Evolutionary conservation across 2,113 vertebrate genomes (phyloP).

Genomic region (Rhinolophus ferrumequinum): DNA sequence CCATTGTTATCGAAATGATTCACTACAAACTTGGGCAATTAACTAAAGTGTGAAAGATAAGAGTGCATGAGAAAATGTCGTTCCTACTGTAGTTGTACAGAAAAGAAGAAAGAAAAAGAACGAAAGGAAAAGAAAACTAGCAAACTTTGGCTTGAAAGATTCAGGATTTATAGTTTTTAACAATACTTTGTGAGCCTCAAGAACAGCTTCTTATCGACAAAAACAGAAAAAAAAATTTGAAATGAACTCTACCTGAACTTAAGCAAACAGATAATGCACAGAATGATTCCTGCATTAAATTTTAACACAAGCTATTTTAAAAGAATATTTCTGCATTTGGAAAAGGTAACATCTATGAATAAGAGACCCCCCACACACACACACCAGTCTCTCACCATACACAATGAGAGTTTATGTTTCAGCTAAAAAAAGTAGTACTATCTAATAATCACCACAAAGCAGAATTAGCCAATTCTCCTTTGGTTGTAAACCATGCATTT

Average conservation of each 20-base stretch:
- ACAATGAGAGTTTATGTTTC: not conserved
- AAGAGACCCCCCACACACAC: not conserved
- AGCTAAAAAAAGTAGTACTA: not conserved
- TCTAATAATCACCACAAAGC: not conserved
- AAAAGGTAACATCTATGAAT: not conserved
- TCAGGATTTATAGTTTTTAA: slow-evolving; percentile 29
- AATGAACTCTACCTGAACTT: slow-evolving; percentile 57
- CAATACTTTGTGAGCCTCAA: not conserved
- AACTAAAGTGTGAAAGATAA: slow-evolving; percentile 13
- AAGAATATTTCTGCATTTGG: not conserved
- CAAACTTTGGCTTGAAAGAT: slow-evolving; percentile 8
- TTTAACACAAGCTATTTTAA: slow-evolving; percentile 32
- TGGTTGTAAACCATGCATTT: not conserved
- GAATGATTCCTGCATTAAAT: slow-evolving; percentile 35
- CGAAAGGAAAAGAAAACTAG: not conserved
- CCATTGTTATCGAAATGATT: slow-evolving; percentile 36
- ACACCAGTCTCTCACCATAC: not conserved
- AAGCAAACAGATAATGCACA: slow-evolving; percentile 46
- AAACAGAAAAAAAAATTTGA: slow-evolving; percentile 16
- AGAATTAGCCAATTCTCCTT: not conserved
- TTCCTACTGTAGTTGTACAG: not conserved
- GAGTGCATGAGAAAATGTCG: not conserved
- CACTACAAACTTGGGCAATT: not conserved
- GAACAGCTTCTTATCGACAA: slow-evolving; percentile 9
- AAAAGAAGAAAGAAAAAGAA: not conserved